Conservation (phyloP, 2,113 vertebrate species). For the Petroica traversi region DNA sequence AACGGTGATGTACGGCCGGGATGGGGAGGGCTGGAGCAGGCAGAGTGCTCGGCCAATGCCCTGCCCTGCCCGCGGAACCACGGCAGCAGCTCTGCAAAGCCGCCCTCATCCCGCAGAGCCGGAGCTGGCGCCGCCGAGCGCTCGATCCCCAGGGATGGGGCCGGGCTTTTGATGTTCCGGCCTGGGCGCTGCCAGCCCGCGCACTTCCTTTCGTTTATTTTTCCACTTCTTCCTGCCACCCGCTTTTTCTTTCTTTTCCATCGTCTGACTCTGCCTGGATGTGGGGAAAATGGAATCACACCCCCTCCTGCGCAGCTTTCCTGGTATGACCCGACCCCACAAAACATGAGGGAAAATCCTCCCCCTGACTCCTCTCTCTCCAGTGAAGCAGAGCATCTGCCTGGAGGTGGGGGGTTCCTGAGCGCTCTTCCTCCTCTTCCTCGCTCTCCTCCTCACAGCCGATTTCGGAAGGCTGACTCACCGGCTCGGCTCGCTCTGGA, state of each 20-base stretch:
- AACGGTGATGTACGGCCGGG: fast-evolving
- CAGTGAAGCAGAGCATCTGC: neutral
- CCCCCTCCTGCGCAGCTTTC: neutral
- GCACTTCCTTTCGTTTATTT: neutral
- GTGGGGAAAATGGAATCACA: neutral
- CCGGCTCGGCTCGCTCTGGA: neutral
- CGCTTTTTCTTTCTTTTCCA: neutral
- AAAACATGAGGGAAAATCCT: neutral
- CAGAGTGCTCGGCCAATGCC: neutral
- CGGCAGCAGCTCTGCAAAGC: neutral
- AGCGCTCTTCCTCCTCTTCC: neutral
- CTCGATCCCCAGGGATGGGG: neutral
- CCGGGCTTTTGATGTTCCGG: neutral
- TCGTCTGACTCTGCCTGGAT: neutral
- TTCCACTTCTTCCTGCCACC: neutral
- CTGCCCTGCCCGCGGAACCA: neutral
- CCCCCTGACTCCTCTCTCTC: neutral
- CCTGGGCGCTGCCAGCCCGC: neutral
- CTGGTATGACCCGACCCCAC: neutral
- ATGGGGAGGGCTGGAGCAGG: neutral
- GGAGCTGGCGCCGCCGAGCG: neutral
- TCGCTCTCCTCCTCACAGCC: neutral
- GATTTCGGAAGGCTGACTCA: constrained; percentile 11
- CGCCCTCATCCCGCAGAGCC: fast-evolving
- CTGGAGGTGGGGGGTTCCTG: neutral